Percentiles rank a stretch among this genome's conserved stretches.
These are phyloP conservation scores for Andrena camellia DNA, from an alignment of 2,888 invertebrate genomes.

Conservation along the genomic window DNA sequence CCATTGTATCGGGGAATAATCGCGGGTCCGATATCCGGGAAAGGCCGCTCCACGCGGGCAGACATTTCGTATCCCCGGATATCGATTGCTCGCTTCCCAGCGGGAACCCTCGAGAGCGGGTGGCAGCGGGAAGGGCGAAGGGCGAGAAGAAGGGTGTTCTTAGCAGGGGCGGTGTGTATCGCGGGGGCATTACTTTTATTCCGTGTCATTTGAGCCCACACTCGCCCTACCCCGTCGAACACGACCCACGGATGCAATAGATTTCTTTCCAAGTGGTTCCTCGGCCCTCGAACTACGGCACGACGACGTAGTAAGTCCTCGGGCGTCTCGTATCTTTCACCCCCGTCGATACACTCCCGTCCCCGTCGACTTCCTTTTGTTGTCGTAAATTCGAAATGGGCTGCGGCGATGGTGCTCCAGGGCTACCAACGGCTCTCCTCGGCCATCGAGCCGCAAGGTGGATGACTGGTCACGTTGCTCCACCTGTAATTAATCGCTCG, in stretches of 20 bases:
- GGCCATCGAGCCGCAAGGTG: constrained; percentile 5
- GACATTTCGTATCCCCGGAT: constrained; percentile 80
- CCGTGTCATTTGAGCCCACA: constrained; percentile 85
- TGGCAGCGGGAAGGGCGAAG: constrained; percentile 68
- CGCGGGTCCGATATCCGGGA: constrained; percentile 43
- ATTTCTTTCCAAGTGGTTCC: constrained; percentile 82
- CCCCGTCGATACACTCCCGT: constrained; percentile 47
- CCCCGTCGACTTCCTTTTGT: constrained; percentile 45
- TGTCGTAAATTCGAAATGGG: constrained; percentile 54
- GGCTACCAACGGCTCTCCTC: not conserved
- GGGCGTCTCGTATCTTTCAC: constrained; percentile 61
- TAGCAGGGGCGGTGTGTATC: constrained; percentile 77
- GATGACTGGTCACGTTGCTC: constrained; percentile 5
- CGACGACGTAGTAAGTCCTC: constrained; percentile 50
- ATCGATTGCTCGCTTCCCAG: constrained; percentile 81
- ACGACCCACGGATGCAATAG: constrained; percentile 80
- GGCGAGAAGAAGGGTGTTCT: constrained; percentile 74
- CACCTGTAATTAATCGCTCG: constrained; percentile 19
- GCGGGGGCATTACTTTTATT: constrained; percentile 84
- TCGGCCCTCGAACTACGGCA: constrained; percentile 63
- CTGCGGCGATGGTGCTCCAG: not conserved
- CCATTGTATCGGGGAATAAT: constrained; percentile 65
- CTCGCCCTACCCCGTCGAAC: constrained; percentile 71
- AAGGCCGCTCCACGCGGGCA: constrained; percentile 63
- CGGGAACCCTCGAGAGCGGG: constrained; percentile 66